Evolutionary conservation across 2,888 invertebrate genomes (phyloP), one percentile per base, ranked within the genome.

Genomic region (Nomada lathburiana): DNA sequence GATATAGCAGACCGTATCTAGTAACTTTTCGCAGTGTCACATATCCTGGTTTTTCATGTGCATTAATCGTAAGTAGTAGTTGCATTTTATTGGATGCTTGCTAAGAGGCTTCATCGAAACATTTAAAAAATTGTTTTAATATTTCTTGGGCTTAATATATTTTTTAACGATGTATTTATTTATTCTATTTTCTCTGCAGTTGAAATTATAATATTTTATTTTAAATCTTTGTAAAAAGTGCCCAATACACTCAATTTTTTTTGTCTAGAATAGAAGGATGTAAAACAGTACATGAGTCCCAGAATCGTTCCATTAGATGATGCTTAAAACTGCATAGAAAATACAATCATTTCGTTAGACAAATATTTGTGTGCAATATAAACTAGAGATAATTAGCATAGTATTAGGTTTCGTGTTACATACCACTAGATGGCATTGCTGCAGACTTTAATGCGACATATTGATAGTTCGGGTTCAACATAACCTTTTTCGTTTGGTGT

Each of bases 1-100:
- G 80, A 83, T 84, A 82, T 85, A 89, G 89, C 89, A 89, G 89
- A 89, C 89, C 80, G 82, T 85, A 85, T 82, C 83, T 89, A 84
- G 89, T 88, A 68, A 88, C 69, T 89, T 88, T 88, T 82, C 52
- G 53, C 72, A 47, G 62, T 53, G 63, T 68, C 65, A 63, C 26
- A 78, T 80, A 78, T 44, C 29, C 29, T 60, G 47, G 50, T 42
- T 65, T 72, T 69, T 71, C 44, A 26, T 57, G 65, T 57, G 47
- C 59, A 57, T 50, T 44, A 50, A 57, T 64, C 57, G n/a, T 26
- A 5, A 60, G n/a, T 26, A 59, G 63, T 52, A 53, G n/a, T 20
- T 67, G 20, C 52, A 72, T 62, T 42, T 77, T 57, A 80, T 67
- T 80, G 80, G 77, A 29, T 65, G 18, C 11, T 53, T 13, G 13